Conservation (phyloP, 2,797 vertebrate species). For the Eulemur rubriventer region DNA sequence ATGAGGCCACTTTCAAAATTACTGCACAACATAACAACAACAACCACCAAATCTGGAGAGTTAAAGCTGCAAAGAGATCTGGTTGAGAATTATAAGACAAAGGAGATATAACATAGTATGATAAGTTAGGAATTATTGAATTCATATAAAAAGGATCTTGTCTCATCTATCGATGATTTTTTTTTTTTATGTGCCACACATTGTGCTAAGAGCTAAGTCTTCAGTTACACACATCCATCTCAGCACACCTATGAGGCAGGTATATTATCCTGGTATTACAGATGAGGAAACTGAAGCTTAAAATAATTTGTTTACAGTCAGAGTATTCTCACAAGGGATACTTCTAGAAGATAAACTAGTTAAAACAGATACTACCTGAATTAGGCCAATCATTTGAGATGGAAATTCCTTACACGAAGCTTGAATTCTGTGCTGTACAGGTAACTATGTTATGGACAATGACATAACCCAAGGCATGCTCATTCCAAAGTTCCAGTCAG, state of each 20-base stretch:
- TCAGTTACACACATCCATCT: neutral
- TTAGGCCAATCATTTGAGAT: neutral
- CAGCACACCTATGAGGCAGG: neutral
- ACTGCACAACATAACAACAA: neutral
- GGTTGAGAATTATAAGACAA: neutral
- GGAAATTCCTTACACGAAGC: neutral
- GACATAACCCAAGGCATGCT: conserved; percentile 5
- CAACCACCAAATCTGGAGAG: neutral
- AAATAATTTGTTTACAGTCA: neutral
- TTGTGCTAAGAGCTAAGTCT: neutral
- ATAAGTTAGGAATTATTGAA: neutral
- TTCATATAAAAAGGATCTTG: neutral
- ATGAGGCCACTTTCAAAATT: neutral
- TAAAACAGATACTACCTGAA: neutral
- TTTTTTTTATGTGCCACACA: neutral
- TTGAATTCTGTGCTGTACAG: neutral
- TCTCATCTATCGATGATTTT: neutral
- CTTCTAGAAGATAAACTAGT: neutral
- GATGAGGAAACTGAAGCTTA: neutral
- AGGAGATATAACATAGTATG: neutral
- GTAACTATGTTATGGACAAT: neutral
- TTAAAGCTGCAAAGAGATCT: neutral
- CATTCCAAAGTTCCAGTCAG: neutral
- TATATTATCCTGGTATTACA: neutral
- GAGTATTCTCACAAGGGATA: neutral